phyloP scores from a whole-genome alignment of 92 coral and sea anemone genomes.

The Anthopleura xanthogrammica region DNA sequence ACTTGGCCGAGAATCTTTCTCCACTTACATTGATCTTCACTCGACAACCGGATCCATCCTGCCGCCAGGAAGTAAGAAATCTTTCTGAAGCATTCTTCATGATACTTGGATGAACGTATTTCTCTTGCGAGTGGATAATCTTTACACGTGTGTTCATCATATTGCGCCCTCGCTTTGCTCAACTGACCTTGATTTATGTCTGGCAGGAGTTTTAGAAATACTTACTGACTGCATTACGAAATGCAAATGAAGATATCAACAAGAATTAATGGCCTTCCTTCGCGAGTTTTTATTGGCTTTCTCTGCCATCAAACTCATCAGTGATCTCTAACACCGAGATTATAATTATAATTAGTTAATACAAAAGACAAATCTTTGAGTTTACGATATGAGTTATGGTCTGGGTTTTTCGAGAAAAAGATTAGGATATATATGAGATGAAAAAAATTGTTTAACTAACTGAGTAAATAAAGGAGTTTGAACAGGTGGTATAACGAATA shows the following conservation, averaged over 20 bases:
- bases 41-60: slow-evolving; percentile 24
- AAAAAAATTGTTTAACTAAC: slow-evolving; percentile 12
- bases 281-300: slow-evolving; percentile 2
- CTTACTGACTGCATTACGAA: not conserved
- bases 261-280: not conserved
- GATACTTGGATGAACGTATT: not conserved
- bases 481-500: slow-evolving; percentile 7
- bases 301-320: not conserved
- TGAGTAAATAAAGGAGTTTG: slow-evolving; percentile 1
- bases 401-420: slow-evolving; percentile 3
- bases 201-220: not conserved
- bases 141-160: not conserved
- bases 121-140: not conserved
- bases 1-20: slow-evolving; percentile 58
- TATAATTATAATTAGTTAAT: not conserved
- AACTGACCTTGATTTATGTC: not conserved
- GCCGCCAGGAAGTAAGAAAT: not conserved
- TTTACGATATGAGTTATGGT: not conserved
- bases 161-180: not conserved
- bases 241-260: not conserved
- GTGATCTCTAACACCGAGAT: not conserved
- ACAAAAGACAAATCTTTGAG: not conserved
- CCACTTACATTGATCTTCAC: slow-evolving; percentile 85
- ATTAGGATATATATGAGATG: not conserved
- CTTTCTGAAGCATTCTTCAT: not conserved